Evolutionary conservation across 1,140 invertebrate genomes (phyloP), one percentile per base, ranked within the genome.

Genomic region (Eumaeus atala): DNA sequence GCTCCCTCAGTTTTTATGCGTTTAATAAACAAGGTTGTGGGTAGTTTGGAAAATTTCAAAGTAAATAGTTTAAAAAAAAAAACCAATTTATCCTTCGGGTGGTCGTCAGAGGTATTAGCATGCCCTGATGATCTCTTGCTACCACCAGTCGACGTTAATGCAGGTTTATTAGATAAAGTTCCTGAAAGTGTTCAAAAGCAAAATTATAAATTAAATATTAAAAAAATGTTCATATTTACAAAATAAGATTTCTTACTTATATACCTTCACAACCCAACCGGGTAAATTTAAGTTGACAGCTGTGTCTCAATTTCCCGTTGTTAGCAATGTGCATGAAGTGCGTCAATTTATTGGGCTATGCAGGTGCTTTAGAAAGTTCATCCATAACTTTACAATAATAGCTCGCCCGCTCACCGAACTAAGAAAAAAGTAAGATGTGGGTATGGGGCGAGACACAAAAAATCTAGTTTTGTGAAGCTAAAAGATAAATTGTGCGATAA

Each of bases 311-410:
- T 51, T 51, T 37, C 35, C 16, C 3, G 18, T 11, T 0, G 51
- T 51, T n/a, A 12, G 1, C 9, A 58, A 58, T 47, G 37, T 54
- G 10, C 56, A 49, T 51, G 55, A 77, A 53, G 28, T 81, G 16
- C 63, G 76, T 48, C 69, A 70, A 40, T 84, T 84, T 61, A 40
- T 77, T 10, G 73, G 77, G 18, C 52, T 76, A 36, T 64, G 62
- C 37, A 64, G 68, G 33, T 83, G 65, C 47, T 82, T 54, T 47
- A 8, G 62, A n/a, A 51, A 54, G 10, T 54, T 63, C 17, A 42
- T 67, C 2, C 34, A 54, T 12, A 48, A 54, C 40, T 61, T 59
- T 49, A 54, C 59, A 12, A 9, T 49, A 10, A 48, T 60, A 7
- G 59, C 59, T 9, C 47, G 47, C 9, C 59, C 59, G 6, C 42